Evolutionary conservation across 1,140 invertebrate species (phyloP).

Genomic region (Lithobius niger): DNA sequence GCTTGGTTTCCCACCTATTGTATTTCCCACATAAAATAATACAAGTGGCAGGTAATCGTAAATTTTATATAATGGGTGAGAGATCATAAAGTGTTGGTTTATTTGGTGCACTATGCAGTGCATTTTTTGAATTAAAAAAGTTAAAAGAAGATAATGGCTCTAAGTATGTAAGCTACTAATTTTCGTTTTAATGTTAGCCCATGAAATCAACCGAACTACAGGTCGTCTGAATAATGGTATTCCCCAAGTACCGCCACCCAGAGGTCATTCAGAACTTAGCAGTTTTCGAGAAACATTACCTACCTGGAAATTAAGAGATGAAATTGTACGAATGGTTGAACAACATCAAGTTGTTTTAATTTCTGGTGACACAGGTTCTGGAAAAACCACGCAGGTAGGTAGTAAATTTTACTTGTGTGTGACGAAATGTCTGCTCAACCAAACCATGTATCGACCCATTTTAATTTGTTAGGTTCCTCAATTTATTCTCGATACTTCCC

Average conservation of each 20-base stretch:
- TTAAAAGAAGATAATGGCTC: neutral
- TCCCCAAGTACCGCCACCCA: conserved; percentile 44
- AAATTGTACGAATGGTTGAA: conserved; percentile 39
- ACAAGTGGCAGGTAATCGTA: no score
- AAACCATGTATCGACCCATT: no score
- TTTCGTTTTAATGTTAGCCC: conserved; percentile 23
- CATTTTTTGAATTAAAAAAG: no score
- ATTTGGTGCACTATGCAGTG: no score
- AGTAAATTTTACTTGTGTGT: neutral
- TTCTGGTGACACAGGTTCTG: conserved; percentile 50
- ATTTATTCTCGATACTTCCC: conserved; percentile 67
- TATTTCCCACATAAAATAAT: no score
- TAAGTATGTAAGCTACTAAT: neutral
- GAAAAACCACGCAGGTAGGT: conserved; percentile 69
- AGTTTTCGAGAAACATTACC: conserved; percentile 43
- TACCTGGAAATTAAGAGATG: conserved; percentile 36
- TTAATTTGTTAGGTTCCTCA: conserved; percentile 81
- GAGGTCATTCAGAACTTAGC: conserved; percentile 34
- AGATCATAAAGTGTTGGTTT: no score
- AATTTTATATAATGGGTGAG: no score
- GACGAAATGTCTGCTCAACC: no score
- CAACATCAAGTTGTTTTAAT: conserved; percentile 36
- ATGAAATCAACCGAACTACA: conserved; percentile 37
- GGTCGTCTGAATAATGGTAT: conserved; percentile 46
- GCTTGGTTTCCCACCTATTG: no score